Percentiles rank a stretch among this genome's conserved stretches.
These are phyloP conservation scores for Oreochromis grahami DNA, from an alignment of 2,797 vertebrate genomes.

Conservation along the genomic window DNA sequence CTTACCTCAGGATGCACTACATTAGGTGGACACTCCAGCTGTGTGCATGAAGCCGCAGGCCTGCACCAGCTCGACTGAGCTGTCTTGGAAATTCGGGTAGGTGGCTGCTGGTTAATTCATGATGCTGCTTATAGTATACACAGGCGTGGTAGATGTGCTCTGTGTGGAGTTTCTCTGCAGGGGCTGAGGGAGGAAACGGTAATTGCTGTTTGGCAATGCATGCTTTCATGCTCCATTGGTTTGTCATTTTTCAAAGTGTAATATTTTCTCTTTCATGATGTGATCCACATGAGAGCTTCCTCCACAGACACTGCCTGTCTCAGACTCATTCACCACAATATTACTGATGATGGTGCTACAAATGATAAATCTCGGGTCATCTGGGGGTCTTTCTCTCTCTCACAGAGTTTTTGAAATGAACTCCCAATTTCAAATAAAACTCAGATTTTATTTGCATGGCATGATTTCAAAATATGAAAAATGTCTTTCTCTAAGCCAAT, in stretches of 20 bases:
- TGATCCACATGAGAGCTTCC: conserved; percentile 52
- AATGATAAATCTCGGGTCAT: conserved; percentile 10
- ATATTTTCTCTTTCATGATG: conserved; percentile 56
- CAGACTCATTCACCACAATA: conserved; percentile 22
- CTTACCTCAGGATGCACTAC: neutral
- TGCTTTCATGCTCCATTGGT: conserved; percentile 63
- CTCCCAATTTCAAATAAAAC: neutral
- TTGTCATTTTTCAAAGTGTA: conserved; percentile 65
- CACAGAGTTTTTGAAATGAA: neutral
- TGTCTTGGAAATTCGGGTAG: neutral
- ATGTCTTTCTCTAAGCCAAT: neutral
- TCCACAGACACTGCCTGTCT: conserved; percentile 41
- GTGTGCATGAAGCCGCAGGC: neutral
- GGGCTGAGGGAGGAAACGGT: conserved; percentile 40
- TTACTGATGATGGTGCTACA: conserved; percentile 14
- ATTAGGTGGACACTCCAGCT: neutral
- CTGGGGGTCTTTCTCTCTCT: neutral
- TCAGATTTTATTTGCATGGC: neutral
- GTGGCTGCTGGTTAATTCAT: conserved; percentile 29
- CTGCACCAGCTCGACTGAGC: neutral
- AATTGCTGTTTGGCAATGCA: conserved; percentile 65
- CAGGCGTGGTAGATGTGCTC: neutral
- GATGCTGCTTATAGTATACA: neutral
- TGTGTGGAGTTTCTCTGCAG: conserved; percentile 50
- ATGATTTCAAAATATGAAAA: neutral